Conservation (phyloP, 2,888 invertebrate species). For the Ophonus ardosiacus region DNA sequence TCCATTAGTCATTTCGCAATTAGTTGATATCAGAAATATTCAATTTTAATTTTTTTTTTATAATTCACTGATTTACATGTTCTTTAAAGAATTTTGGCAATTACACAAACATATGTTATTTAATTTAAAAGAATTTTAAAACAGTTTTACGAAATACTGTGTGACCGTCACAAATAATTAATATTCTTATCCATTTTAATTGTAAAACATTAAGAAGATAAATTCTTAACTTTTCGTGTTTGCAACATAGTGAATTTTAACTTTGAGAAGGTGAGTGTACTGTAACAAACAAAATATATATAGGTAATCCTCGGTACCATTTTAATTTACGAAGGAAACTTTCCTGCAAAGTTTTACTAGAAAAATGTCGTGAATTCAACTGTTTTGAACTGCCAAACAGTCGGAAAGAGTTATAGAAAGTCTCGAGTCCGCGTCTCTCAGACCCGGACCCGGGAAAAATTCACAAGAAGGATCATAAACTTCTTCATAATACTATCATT, state of each 20-base stretch:
- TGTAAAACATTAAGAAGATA: neutral
- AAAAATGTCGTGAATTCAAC: constrained; percentile 61
- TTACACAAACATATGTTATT: too few relatives aligned
- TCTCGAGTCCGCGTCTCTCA: constrained; percentile 25
- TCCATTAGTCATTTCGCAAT: too few relatives aligned
- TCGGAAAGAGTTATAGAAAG: constrained; percentile 61
- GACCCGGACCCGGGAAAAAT: neutral
- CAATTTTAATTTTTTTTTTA: too few relatives aligned
- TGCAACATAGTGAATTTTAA: neutral
- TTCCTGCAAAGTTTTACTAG: constrained; percentile 52
- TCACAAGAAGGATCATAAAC: neutral
- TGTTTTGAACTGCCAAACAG: constrained; percentile 63
- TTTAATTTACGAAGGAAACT: constrained; percentile 61
- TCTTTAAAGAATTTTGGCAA: too few relatives aligned
- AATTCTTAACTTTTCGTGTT: neutral
- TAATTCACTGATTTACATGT: too few relatives aligned
- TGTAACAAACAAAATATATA: constrained; percentile 26
- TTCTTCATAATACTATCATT: neutral
- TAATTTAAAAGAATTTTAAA: too few relatives aligned
- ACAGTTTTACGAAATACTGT: too few relatives aligned
- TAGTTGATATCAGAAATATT: too few relatives aligned
- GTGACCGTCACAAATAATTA: too few relatives aligned
- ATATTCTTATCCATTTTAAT: too few relatives aligned
- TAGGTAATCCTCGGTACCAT: constrained; percentile 57
- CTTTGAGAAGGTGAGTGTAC: neutral